Conservation (phyloP, 92 coral and sea anemone genomes). For the Epizoanthus illoricatus region DNA sequence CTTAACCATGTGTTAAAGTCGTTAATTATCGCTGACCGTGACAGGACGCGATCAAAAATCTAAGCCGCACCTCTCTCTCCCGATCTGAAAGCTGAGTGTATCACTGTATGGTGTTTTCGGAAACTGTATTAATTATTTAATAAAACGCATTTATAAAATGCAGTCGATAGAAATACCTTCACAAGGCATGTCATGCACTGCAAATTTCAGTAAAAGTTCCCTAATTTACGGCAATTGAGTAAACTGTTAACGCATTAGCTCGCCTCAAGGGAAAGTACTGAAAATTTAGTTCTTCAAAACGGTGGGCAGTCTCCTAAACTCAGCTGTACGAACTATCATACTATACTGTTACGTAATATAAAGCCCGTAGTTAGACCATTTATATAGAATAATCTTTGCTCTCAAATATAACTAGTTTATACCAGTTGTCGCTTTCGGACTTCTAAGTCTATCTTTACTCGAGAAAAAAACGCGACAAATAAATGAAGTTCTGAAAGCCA, state of each 20-base stretch:
- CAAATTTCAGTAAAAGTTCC: not conserved
- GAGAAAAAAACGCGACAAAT: too few relatives aligned
- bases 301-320: not conserved
- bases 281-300: not conserved
- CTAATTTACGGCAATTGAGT: not conserved
- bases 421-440: not conserved
- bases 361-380: not conserved
- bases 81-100: not conserved
- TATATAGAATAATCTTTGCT: not conserved
- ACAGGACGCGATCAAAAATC: not conserved
- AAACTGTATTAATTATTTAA: not conserved
- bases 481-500: too few relatives aligned
- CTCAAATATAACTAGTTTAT: not conserved
- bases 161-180: not conserved
- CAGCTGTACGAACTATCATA: not conserved
- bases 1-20: constrained; percentile 7
- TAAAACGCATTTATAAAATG: not conserved
- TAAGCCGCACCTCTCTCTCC: not conserved
- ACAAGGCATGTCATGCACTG: not conserved
- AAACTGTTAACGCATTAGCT: not conserved
- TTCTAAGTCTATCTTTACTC: too few relatives aligned
- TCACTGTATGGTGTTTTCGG: too few relatives aligned
- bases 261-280: not conserved
- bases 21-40: constrained; percentile 8
- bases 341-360: constrained; percentile 3